Evolutionary conservation across 2,888 invertebrate genomes (phyloP).

Genomic region (Drosophila algonquin): DNA sequence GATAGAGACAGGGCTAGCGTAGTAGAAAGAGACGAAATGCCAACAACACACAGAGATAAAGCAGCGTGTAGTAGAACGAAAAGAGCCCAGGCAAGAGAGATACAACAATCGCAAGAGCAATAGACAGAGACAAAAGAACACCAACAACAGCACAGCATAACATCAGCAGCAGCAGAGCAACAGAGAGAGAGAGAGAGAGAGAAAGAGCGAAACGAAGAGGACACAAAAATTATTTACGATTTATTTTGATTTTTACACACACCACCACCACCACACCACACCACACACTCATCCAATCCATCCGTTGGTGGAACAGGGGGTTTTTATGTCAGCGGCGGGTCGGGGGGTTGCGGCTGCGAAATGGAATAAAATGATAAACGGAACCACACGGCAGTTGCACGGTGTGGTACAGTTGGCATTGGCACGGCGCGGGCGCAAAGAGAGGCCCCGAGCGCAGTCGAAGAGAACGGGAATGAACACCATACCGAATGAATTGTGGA

Average conservation of each 20-base stretch:
- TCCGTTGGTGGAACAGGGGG: slow-evolving; percentile 34
- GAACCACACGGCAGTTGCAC: background rate
- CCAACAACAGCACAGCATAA: background rate
- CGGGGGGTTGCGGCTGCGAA: slow-evolving; percentile 40
- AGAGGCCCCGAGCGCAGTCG: background rate
- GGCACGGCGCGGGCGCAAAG: slow-evolving; percentile 56
- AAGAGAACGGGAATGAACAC: slow-evolving; percentile 46
- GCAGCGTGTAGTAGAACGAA: slow-evolving; percentile 54
- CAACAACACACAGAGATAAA: background rate
- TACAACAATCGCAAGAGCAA: slow-evolving; percentile 47
- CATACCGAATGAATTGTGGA: slow-evolving; percentile 63
- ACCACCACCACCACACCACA: background rate
- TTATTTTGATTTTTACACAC: slow-evolving; percentile 68
- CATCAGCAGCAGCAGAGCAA: background rate
- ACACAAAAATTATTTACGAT: slow-evolving; percentile 76
- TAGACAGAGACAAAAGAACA: slow-evolving; percentile 59
- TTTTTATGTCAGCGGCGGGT: slow-evolving; percentile 73
- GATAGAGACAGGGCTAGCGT: slow-evolving; percentile 44
- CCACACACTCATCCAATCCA: background rate
- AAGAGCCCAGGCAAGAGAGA: slow-evolving; percentile 47
- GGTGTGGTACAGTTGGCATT: slow-evolving; percentile 66
- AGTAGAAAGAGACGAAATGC: slow-evolving; percentile 62
- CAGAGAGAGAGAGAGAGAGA: slow-evolving; percentile 11
- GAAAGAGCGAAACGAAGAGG: slow-evolving; percentile 42
- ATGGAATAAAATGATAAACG: slow-evolving; percentile 51